Evolutionary conservation across 2,113 vertebrate genomes (phyloP), one percentile per base, ranked within the genome.

Genomic region (Nycticebus coucang): DNA sequence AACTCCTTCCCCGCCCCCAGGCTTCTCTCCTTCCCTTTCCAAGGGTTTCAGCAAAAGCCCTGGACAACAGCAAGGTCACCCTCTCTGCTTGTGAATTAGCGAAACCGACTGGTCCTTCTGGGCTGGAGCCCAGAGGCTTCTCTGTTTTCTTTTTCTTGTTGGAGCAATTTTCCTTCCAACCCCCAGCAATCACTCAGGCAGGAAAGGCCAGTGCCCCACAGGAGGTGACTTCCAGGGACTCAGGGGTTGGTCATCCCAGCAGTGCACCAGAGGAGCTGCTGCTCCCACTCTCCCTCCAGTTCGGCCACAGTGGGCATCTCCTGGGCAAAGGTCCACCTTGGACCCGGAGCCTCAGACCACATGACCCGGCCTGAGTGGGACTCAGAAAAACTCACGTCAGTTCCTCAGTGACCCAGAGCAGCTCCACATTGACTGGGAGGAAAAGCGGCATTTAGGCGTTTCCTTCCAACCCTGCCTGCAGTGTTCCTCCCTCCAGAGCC

Each of bases 61-160:
- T 45, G 94, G 91, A 80, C 84, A 22, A 12, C 19, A 91, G 96
- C 98, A 98, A 98, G 98, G 98, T 98, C 92, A 98, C 96, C 80
- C 74, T 80, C 77, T 0, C 13, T 41, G 81, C 69, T 45, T 0
- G 5, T 94, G 95, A 98, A 95, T 98, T 98, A 98, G 98, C 97
- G 89, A 97, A 98, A 79, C 37, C 3, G 50, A 90, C 93, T 0
- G 0, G 81, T 90, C 82, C 86, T 79, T 8, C 79, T 14, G 82
- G 4, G 93, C 3, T 0, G 66, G 92, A 96, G 28, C 5, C 0
- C 0, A 77, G 87, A 6, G 2, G n/a, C 77, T 24, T 4, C 26
- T 82, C 69, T 50, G 9, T 60, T 21, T 33, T n/a, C 24, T 72
- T 86, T 53, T 59, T 9, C 79, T 94, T 80, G 0, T 24, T 50